These are phyloP conservation scores for Balaenoptera acutorostrata DNA, from an alignment of 2,113 vertebrate species.

Conservation along the genomic window DNA sequence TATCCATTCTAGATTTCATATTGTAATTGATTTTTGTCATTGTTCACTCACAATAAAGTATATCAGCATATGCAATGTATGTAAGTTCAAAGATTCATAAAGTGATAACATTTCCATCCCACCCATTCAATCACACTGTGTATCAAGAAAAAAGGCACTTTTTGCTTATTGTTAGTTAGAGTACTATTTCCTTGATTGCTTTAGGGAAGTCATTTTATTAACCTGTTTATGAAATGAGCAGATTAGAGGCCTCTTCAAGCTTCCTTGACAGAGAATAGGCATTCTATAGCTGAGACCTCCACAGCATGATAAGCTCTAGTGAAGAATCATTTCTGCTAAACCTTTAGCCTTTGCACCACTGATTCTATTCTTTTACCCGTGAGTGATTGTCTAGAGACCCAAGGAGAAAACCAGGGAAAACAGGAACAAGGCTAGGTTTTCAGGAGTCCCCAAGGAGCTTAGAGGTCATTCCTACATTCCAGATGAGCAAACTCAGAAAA, in stretches of 20 bases:
- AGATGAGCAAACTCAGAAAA: neutral
- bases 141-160: neutral
- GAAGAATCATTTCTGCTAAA: neutral
- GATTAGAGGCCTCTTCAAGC: neutral
- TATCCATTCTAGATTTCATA: slow-evolving; percentile 4
- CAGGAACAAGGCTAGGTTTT: neutral
- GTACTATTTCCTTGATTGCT: neutral
- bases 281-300: neutral
- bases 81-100: neutral
- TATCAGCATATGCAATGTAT: neutral
- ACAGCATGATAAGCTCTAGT: neutral
- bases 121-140: neutral
- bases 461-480: neutral
- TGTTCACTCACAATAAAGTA: neutral
- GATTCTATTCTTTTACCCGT: neutral
- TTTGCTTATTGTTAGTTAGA: neutral
- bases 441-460: rapidly evolving
- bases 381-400: neutral
- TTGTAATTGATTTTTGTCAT: neutral
- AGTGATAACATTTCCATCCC: neutral
- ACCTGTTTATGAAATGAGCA: neutral
- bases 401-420: neutral
- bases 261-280: neutral
- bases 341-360: neutral
- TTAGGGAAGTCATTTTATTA: neutral